Evolutionary conservation across 2,888 invertebrate species (phyloP).

Genomic region (Cryptus viduatorius): DNA sequence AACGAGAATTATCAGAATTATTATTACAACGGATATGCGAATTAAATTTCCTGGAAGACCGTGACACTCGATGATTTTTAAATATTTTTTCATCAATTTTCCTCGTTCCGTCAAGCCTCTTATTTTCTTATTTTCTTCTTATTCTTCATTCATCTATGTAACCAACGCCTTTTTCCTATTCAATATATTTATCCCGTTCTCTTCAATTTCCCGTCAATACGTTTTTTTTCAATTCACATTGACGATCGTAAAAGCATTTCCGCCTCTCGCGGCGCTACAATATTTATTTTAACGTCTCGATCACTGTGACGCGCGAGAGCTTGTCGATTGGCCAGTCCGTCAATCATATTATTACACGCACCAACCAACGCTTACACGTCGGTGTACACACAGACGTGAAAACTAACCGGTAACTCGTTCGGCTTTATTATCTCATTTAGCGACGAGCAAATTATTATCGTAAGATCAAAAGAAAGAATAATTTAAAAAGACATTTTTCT

Average conservation of each 20-base stretch:
- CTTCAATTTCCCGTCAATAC: neutral
- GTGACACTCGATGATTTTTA: slow-evolving; percentile 5
- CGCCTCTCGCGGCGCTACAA: slow-evolving; percentile 25
- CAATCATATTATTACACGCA: neutral
- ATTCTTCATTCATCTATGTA: neutral
- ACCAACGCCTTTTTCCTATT: neutral
- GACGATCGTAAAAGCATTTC: slow-evolving; percentile 38
- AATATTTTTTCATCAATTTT: slow-evolving; percentile 50
- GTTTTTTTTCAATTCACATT: slow-evolving; percentile 3
- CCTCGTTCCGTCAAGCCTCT: neutral
- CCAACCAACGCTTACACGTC: no score
- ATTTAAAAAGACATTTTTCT: no score
- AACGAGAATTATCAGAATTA: slow-evolving; percentile 41
- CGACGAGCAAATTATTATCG: no score
- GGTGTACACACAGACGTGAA: neutral
- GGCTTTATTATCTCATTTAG: no score
- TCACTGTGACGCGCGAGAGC: slow-evolving; percentile 2
- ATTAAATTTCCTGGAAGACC: slow-evolving; percentile 57
- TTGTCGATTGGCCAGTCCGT: slow-evolving; percentile 27
- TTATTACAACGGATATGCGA: slow-evolving; percentile 46
- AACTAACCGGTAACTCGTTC: no score
- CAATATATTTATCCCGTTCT: slow-evolving; percentile 4
- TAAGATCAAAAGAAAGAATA: no score
- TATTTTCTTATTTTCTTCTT: slow-evolving; percentile 2
- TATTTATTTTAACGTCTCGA: slow-evolving; percentile 50